Percentiles rank a stretch among this genome's conserved stretches.
Conservation (phyloP, 2,888 invertebrate species). For the Tryphoninae sp. region DNA sequence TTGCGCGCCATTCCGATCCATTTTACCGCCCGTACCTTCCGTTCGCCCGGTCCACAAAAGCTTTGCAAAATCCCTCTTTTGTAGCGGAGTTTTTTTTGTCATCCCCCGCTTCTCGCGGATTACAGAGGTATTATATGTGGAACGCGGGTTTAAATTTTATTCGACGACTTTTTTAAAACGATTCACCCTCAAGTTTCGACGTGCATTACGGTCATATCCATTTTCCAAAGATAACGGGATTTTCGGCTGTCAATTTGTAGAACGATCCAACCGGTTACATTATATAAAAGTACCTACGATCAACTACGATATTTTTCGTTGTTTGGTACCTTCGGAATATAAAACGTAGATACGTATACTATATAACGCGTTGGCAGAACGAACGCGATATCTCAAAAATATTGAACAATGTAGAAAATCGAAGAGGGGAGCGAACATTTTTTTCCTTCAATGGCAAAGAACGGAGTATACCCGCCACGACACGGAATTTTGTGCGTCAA, state of each 20-base stretch:
- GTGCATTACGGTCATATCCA: background rate
- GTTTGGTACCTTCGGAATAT: too few species aligned
- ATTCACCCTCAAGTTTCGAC: too few species aligned
- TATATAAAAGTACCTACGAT: too few species aligned
- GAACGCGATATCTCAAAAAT: conserved; percentile 15
- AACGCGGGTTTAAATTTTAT: conserved; percentile 26
- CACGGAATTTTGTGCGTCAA: conserved; percentile 31
- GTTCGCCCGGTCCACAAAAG: conserved; percentile 40
- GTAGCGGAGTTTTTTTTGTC: conserved; percentile 27
- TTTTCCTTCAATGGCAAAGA: background rate
- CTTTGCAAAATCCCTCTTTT: conserved; percentile 38
- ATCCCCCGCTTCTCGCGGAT: conserved; percentile 26
- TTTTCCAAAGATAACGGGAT: background rate
- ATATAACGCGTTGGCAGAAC: background rate
- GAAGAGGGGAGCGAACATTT: conserved; percentile 14
- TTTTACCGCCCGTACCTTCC: conserved; percentile 44
- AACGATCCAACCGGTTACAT: too few species aligned
- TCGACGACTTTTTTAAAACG: background rate
- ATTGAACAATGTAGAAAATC: conserved; percentile 8
- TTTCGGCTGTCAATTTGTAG: background rate
- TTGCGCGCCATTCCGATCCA: conserved; percentile 36
- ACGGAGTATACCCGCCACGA: conserved; percentile 24
- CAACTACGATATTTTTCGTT: too few species aligned
- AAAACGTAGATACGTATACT: too few species aligned
- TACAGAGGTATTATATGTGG: conserved; percentile 31